Percentiles rank a stretch among this genome's conserved stretches.
phyloP scores from a whole-genome alignment of 2,797 vertebrate species.

The Hyperoplus immaculatus region DNA sequence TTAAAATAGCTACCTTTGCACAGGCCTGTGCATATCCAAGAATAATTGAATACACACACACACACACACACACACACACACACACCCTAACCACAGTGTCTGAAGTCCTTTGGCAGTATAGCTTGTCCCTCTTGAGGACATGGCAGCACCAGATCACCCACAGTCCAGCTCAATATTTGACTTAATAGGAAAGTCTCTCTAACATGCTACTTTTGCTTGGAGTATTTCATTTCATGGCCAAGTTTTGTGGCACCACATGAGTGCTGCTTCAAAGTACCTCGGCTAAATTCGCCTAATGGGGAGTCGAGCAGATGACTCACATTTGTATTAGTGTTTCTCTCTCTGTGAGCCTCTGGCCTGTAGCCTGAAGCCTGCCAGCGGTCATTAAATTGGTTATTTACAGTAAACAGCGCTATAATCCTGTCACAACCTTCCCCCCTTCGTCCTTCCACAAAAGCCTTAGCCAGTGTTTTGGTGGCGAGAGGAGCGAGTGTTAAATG shows the following conservation, averaged over 20 bases:
- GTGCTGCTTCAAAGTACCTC: slow-evolving; percentile 58
- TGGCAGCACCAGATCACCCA: slow-evolving; percentile 41
- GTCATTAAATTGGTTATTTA: slow-evolving; percentile 83
- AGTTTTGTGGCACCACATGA: slow-evolving; percentile 51
- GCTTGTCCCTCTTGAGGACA: slow-evolving; percentile 47
- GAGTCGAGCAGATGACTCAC: slow-evolving; percentile 78
- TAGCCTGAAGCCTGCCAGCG: slow-evolving; percentile 69
- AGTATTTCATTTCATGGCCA: slow-evolving; percentile 50
- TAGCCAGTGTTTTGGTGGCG: slow-evolving; percentile 69
- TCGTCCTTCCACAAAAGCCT: slow-evolving; percentile 61
- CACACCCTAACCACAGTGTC: slow-evolving; percentile 4
- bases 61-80: background rate
- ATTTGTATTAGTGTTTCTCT: slow-evolving; percentile 73
- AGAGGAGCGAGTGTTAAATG: slow-evolving; percentile 70
- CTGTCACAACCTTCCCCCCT: slow-evolving; percentile 70
- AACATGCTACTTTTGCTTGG: slow-evolving; percentile 55
- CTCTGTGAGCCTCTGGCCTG: slow-evolving; percentile 68
- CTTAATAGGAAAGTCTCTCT: slow-evolving; percentile 51
- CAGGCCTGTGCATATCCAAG: background rate
- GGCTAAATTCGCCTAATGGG: slow-evolving; percentile 64
- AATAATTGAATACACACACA: background rate
- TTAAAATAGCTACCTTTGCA: slow-evolving; percentile 1
- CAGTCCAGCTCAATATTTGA: slow-evolving; percentile 52
- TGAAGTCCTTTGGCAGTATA: slow-evolving; percentile 30
- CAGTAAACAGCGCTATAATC: slow-evolving; percentile 77